These are phyloP conservation scores for Standfussiana lucernea DNA, from an alignment of 2,888 invertebrate genomes.

Conservation along the genomic window DNA sequence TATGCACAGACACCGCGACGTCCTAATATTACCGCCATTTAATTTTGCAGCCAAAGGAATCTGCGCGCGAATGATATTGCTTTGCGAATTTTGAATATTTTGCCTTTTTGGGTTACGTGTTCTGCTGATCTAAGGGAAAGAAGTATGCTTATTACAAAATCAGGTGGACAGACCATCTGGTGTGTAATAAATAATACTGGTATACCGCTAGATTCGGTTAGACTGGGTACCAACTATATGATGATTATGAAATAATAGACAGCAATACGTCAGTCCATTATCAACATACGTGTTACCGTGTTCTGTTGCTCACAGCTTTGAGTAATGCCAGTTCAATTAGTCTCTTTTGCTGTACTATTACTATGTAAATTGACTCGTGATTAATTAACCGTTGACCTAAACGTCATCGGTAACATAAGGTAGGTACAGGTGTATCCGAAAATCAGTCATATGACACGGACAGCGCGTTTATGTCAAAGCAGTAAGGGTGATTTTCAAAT, in stretches of 20 bases:
- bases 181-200: too few species aligned
- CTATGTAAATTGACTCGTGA: neutral
- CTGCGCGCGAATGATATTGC: slow-evolving; percentile 41
- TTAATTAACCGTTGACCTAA: neutral
- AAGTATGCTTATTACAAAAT: slow-evolving; percentile 14
- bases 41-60: slow-evolving; percentile 48
- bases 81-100: slow-evolving; percentile 53
- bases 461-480: neutral
- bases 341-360: neutral
- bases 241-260: too few species aligned
- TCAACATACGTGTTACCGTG: neutral
- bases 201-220: too few species aligned
- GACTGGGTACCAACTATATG: too few species aligned
- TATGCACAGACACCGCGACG: slow-evolving; percentile 40
- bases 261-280: neutral
- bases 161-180: neutral
- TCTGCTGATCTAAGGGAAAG: slow-evolving; percentile 12
- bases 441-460: neutral
- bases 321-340: neutral
- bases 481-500: neutral
- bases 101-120: slow-evolving; percentile 24
- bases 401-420: neutral
- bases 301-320: neutral
- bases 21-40: slow-evolving; percentile 42
- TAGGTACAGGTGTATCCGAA: too few species aligned